Base-by-base conservation (phyloP, 64 coral and sea anemone genomes). In the Montipora foliosa region DNA sequence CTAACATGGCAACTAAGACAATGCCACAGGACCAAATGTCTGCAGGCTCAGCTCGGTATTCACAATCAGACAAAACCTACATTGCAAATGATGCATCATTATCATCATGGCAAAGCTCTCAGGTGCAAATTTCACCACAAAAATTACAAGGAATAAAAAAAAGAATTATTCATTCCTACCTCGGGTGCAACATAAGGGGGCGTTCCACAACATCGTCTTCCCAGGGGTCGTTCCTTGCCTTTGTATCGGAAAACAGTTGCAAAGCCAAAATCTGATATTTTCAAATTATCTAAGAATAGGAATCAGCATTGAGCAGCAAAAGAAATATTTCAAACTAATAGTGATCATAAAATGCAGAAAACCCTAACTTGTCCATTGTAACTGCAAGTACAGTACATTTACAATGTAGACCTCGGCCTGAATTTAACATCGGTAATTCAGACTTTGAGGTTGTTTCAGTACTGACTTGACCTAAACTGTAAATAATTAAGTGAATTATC, bases 11-110 rank as follows among this genome's bases (percentile, higher is more conserved):
- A 70, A 99, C 89, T 20, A 99, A 77, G 51, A 99, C 95, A 92
- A 99, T 99, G n/a, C 98, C 98, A 93, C 97, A 99, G 53, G 98
- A 99, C 98, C 98, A 99, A 69, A 99, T 92, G 67, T 99, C 98
- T 75, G 98, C 98, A 71, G 98, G 95, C 68, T 96, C 92, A 50
- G 98, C 98, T 71, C 88, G 89, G 80, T 99, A 99, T 29, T 99
- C 98, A 66, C 79, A 58, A 50, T 99, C 94, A 4, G 74, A 93
- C 52, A 99, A 87, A 21, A 99, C 98, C 96, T 98, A 49, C 10
- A 77, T 59, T 11, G 20, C 22, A 44, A 81, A 74, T 66, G 50
- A 52, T 57, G 11, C 53, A 11, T 57, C 88, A 48, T 25, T 25
- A 86, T 74, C 37, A 68, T 4, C 14, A n/a, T 67, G n/a, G 13